A percentile compares a stretch with the other conserved stretches of the same genome.
phyloP scores from a whole-genome alignment of 2,888 invertebrate species.

The Apodemia mormo region DNA sequence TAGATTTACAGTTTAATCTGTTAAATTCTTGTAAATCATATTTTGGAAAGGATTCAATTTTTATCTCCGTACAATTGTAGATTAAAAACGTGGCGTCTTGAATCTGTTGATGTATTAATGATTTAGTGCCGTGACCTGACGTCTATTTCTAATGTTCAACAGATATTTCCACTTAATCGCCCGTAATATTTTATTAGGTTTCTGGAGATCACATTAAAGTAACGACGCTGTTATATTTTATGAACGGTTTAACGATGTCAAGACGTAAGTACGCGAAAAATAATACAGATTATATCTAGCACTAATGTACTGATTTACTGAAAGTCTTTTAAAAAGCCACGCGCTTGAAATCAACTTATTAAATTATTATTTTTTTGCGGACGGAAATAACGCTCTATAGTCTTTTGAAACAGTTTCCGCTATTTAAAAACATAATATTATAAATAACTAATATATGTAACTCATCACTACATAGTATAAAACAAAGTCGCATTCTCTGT shows the following conservation, averaged over 20 bases:
- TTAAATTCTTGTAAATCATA: too few species aligned
- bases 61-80: not conserved
- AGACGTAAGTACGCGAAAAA: slow-evolving; percentile 5
- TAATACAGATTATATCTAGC: not conserved
- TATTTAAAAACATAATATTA: too few species aligned
- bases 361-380: too few species aligned
- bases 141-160: slow-evolving; percentile 37
- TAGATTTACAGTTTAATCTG: too few species aligned
- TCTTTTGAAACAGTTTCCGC: too few species aligned
- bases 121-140: slow-evolving; percentile 12
- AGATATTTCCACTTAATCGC: slow-evolving; percentile 37
- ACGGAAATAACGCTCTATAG: too few species aligned
- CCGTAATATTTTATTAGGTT: slow-evolving; percentile 30
- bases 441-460: too few species aligned
- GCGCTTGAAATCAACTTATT: too few species aligned
- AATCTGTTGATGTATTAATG: not conserved
- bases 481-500: too few species aligned
- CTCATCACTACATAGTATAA: too few species aligned
- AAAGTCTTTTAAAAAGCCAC: too few species aligned
- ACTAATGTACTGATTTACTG: too few species aligned
- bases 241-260: slow-evolving; percentile 8
- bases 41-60: not conserved
- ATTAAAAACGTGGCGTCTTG: not conserved
- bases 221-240: slow-evolving; percentile 12
- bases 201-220: slow-evolving; percentile 6